Conservation (phyloP, 23 tunicate species). For the Diplosoma virens region DNA sequence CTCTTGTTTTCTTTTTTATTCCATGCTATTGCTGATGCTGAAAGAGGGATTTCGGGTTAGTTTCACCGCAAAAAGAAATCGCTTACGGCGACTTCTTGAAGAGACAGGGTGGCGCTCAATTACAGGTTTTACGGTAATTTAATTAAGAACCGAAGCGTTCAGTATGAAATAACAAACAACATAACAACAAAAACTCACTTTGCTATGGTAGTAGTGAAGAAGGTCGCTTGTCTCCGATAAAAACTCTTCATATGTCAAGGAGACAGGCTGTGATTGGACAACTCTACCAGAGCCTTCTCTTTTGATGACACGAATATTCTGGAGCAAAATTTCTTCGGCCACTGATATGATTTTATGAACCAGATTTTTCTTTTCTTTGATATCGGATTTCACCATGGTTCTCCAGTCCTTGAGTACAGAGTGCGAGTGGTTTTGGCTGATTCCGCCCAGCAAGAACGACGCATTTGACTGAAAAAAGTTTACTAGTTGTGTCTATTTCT, state of each 20-base stretch:
- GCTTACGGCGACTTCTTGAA: too few relatives aligned
- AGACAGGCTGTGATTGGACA: background rate
- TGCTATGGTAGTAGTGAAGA: conserved; percentile 26
- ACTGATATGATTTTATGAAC: conserved; percentile 6
- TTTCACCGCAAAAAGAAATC: too few relatives aligned
- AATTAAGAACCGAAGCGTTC: too few relatives aligned
- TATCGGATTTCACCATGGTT: background rate
- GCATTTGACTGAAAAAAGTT: conserved; percentile 14
- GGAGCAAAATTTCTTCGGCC: conserved; percentile 1
- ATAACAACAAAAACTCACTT: too few relatives aligned
- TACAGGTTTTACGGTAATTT: too few relatives aligned
- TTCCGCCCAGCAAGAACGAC: conserved; percentile 24
- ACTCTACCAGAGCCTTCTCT: background rate
- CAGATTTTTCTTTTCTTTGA: conserved; percentile 11
- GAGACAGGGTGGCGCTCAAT: too few relatives aligned
- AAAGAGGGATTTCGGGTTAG: too few relatives aligned
- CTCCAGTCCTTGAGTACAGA: conserved; percentile 23
- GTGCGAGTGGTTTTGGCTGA: background rate
- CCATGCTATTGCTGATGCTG: too few relatives aligned
- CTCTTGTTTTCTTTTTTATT: too few relatives aligned
- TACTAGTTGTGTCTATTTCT: too few relatives aligned
- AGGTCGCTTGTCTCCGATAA: conserved; percentile 46
- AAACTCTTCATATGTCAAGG: conserved; percentile 14
- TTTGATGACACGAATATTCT: background rate
- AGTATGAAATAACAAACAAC: too few relatives aligned